Base-by-base conservation (phyloP, 2,797 vertebrate genomes). In the Eulemur coronatus region DNA sequence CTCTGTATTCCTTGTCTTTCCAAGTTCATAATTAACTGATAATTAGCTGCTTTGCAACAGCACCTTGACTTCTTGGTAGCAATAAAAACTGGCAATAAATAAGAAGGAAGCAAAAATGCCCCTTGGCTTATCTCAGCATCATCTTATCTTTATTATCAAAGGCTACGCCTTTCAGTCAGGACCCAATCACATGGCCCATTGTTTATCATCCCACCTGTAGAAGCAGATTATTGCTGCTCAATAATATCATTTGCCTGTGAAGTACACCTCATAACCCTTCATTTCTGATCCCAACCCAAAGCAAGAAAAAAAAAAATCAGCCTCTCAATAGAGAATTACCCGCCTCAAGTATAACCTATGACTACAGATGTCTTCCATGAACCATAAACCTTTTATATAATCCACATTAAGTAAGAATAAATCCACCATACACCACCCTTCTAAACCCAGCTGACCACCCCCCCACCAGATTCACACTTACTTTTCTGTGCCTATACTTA, bases 11-110 rank as follows among this genome's bases (percentile, higher is more conserved):
- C 97, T 98, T 98, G 98, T 98, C 97, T 97, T 92, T 98, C 98
- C 95, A 98, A 98, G 99, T 99, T 99, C 99, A 99, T 99, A 98
- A 99, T 99, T 99, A 99, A 99, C 99, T 98, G 98, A 99, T 99
- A 99, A 99, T 99, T 99, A 99, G 98, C 98, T 98, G 98, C 98
- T 98, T 98, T 98, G 97, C 97, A 98, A 98, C 97, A 98, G 98
- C 98, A 98, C 98, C 98, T 98, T 99, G 97, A 98, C 97, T 99
- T 98, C 97, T 80, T 92, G 96, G 98, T 95, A 96, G 99, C 98
- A 98, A 99, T 99, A 99, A 99, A 99, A 98, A 97, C 92, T 97
- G 97, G 98, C 98, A 98, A 99, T 98, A 99, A 99, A 99, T 99
- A 99, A 99, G 98, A 98, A 98, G 97, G 98, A 98, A 98, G 98